Evolutionary conservation across 1,140 invertebrate species (phyloP).

Genomic region (Vanessa tameamea): DNA sequence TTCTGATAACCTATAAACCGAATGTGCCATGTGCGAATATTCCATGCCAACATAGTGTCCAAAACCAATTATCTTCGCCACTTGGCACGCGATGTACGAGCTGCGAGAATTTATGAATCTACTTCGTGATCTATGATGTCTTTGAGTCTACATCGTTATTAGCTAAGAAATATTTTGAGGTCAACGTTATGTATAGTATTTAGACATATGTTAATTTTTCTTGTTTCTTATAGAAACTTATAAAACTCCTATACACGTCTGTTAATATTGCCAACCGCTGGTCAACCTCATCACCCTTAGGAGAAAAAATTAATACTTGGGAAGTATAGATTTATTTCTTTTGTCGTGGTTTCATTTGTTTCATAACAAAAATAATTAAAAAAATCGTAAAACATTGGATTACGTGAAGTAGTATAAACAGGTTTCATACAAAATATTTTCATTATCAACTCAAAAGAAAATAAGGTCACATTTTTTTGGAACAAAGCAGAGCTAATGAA

Average conservation of each 20-base stretch:
- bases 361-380: too few species aligned
- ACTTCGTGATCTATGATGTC: constrained; percentile 19
- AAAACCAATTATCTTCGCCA: constrained; percentile 45
- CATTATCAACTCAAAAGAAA: constrained; percentile 33
- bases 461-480: constrained; percentile 38
- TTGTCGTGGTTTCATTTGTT: too few species aligned
- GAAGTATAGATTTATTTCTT: too few species aligned
- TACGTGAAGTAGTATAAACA: not conserved
- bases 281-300: too few species aligned
- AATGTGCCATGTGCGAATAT: constrained; percentile 37
- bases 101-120: constrained; percentile 36
- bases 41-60: constrained; percentile 40
- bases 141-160: constrained; percentile 12
- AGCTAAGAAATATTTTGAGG: constrained; percentile 1
- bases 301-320: too few species aligned
- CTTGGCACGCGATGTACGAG: constrained; percentile 40
- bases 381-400: not conserved
- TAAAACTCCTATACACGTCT: too few species aligned
- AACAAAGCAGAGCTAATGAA: constrained; percentile 45
- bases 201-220: not conserved
- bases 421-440: constrained; percentile 25
- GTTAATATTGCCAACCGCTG: too few species aligned
- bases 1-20: constrained; percentile 38
- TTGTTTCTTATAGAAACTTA: too few species aligned
- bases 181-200: not conserved